phyloP scores from a whole-genome alignment of 1,140 invertebrate species.

The Ceratoteleas bidentatus region DNA sequence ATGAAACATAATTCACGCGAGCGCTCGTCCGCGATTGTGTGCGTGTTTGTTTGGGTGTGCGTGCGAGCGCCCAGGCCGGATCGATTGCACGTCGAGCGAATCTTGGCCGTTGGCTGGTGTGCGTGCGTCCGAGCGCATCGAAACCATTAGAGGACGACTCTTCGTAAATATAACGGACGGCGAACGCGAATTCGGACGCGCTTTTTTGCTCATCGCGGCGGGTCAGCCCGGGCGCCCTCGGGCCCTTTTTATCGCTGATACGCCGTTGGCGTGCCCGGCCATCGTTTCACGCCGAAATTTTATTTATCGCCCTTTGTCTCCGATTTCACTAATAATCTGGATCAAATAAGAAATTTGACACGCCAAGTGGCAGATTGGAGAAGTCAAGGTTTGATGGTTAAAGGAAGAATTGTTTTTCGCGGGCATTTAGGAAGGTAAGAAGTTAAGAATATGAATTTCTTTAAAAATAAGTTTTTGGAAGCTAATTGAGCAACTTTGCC shows the following conservation, averaged over 20 bases:
- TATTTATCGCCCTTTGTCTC: slow-evolving; percentile 71
- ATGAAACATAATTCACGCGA: slow-evolving; percentile 81
- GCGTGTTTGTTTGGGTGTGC: slow-evolving; percentile 12
- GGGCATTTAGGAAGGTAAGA: too few species aligned
- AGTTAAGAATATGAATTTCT: too few species aligned
- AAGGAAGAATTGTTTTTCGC: too few species aligned
- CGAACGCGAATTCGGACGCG: slow-evolving; percentile 51
- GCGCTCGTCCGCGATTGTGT: slow-evolving; percentile 58
- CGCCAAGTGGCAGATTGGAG: neutral
- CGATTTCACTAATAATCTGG: slow-evolving; percentile 38
- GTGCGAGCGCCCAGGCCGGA: slow-evolving; percentile 52
- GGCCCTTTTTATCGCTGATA: slow-evolving; percentile 73
- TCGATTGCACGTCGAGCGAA: slow-evolving; percentile 54
- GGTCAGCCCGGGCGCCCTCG: slow-evolving; percentile 31
- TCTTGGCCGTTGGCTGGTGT: slow-evolving; percentile 66
- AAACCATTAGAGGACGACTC: slow-evolving; percentile 76
- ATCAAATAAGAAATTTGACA: slow-evolving; percentile 20
- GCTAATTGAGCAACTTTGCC: too few species aligned
- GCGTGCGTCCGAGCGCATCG: slow-evolving; percentile 74
- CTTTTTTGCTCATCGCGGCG: slow-evolving; percentile 48
- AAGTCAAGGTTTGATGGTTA: neutral
- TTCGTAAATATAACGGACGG: slow-evolving; percentile 77
- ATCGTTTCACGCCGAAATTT: slow-evolving; percentile 78
- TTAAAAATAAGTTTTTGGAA: too few species aligned
- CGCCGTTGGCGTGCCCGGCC: slow-evolving; percentile 74